A percentile compares a stretch with the other conserved stretches of the same genome.
Evolutionary conservation across 2,888 invertebrate genomes (phyloP).

Genomic region (Dinocampus coccinellae): DNA sequence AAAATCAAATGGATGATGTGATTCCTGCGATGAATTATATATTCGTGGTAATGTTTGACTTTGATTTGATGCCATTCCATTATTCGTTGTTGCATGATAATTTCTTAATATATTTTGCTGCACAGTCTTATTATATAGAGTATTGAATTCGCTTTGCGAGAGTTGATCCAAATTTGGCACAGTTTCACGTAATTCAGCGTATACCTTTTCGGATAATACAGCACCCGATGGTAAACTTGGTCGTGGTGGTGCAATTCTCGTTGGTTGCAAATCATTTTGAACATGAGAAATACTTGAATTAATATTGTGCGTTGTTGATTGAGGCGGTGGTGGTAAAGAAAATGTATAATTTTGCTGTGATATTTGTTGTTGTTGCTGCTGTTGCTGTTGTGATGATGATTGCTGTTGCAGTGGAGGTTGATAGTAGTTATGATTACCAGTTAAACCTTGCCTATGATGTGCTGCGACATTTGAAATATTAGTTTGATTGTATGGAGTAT

Average conservation of each 20-base stretch:
- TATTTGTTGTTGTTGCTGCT: background rate
- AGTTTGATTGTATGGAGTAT: constrained; percentile 38
- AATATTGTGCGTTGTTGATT: constrained; percentile 16
- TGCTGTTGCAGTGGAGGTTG: constrained; percentile 22
- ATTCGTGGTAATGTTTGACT: constrained; percentile 55
- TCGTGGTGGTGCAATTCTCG: constrained; percentile 43
- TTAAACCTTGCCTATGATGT: constrained; percentile 26
- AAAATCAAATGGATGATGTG: constrained; percentile 56
- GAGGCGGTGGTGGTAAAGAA: constrained; percentile 30
- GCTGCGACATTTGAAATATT: constrained; percentile 40
- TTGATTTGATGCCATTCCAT: constrained; percentile 28
- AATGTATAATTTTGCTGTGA: constrained; percentile 41
- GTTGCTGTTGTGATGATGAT: background rate
- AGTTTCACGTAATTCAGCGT: constrained; percentile 64
- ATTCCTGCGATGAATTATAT: constrained; percentile 25
- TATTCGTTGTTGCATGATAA: constrained; percentile 52
- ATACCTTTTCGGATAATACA: constrained; percentile 62
- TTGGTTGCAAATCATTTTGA: constrained; percentile 55
- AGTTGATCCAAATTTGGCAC: constrained; percentile 66
- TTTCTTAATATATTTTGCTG: constrained; percentile 65
- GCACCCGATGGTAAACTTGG: constrained; percentile 49
- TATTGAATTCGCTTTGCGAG: constrained; percentile 67
- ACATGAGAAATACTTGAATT: constrained; percentile 51
- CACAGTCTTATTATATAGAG: constrained; percentile 66
- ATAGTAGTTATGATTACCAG: constrained; percentile 32